A percentile compares a stretch with the other conserved stretches of the same genome.
These are phyloP conservation scores for Sinocyclocheilus grahami DNA, from an alignment of 2,113 vertebrate species.

Conservation along the genomic window DNA sequence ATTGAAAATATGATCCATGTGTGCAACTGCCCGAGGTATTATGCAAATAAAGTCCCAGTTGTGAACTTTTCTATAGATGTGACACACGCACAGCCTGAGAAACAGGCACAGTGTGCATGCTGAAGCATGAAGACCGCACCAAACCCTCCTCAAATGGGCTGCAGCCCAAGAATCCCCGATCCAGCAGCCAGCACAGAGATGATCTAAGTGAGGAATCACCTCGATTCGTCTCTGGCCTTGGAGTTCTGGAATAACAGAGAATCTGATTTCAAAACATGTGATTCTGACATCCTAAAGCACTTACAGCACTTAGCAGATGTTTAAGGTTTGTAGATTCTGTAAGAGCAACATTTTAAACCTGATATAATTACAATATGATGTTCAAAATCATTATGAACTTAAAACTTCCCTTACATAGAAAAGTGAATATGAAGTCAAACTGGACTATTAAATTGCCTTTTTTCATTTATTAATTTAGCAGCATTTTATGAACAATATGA, in stretches of 20 bases:
- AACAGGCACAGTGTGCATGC: conserved; percentile 9
- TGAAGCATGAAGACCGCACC: conserved; percentile 28
- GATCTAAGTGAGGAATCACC: conserved; percentile 26
- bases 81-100: neutral
- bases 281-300: neutral
- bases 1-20: conserved; percentile 18
- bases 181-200: neutral
- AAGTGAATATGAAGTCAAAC: neutral
- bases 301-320: neutral
- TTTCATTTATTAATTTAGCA: neutral
- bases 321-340: neutral
- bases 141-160: conserved; percentile 12
- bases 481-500: neutral
- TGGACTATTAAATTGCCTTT: neutral
- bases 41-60: conserved; percentile 20
- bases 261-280: neutral
- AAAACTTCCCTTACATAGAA: neutral
- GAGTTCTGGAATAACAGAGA: conserved; percentile 16
- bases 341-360: neutral
- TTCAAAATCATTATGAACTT: neutral
- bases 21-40: conserved; percentile 12
- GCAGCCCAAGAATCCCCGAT: neutral
- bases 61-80: neutral
- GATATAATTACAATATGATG: neutral
- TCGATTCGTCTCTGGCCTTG: neutral